Evolutionary conservation across 1,140 invertebrate genomes (phyloP).

Genomic region (Drosophila rufa): DNA sequence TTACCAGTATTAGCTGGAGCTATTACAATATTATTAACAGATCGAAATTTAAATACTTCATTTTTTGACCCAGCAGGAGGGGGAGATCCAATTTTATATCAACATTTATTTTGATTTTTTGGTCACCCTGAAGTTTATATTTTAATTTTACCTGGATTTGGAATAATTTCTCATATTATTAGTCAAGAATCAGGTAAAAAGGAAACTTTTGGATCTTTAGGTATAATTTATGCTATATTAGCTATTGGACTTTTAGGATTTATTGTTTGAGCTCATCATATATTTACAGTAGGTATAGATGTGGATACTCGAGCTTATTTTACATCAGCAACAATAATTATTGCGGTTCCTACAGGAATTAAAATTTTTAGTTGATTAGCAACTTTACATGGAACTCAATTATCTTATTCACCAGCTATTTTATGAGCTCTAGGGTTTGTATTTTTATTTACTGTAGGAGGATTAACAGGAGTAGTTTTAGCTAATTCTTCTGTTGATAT

Average conservation of each 20-base stretch:
- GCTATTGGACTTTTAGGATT: slow-evolving; percentile 89
- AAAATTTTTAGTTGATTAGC: slow-evolving; percentile 91
- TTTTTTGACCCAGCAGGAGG: not conserved
- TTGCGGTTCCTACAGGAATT: slow-evolving; percentile 2
- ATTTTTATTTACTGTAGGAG: slow-evolving; percentile 89
- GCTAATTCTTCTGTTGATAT: slow-evolving; percentile 91
- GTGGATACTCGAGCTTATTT: slow-evolving; percentile 91
- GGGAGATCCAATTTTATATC: slow-evolving; percentile 89
- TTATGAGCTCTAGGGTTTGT: slow-evolving; percentile 90
- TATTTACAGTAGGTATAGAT: slow-evolving; percentile 91
- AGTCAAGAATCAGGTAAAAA: slow-evolving; percentile 87
- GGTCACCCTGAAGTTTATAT: slow-evolving; percentile 92
- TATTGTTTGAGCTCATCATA: slow-evolving; percentile 90
- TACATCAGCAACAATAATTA: slow-evolving; percentile 1
- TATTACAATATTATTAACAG: slow-evolving; percentile 89
- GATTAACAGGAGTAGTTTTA: slow-evolving; percentile 88
- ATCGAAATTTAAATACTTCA: slow-evolving; percentile 5
- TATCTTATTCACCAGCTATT: slow-evolving; percentile 86
- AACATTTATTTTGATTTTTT: slow-evolving; percentile 93
- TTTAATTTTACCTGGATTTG: slow-evolving; percentile 89
- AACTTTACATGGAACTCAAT: slow-evolving; percentile 86
- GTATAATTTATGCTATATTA: slow-evolving; percentile 89
- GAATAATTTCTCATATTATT: slow-evolving; percentile 89
- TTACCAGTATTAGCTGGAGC: slow-evolving; percentile 90
- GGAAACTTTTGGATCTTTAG: slow-evolving; percentile 87